Conservation (phyloP, 2,113 vertebrate genomes). For the Vulpes ferrilata region DNA sequence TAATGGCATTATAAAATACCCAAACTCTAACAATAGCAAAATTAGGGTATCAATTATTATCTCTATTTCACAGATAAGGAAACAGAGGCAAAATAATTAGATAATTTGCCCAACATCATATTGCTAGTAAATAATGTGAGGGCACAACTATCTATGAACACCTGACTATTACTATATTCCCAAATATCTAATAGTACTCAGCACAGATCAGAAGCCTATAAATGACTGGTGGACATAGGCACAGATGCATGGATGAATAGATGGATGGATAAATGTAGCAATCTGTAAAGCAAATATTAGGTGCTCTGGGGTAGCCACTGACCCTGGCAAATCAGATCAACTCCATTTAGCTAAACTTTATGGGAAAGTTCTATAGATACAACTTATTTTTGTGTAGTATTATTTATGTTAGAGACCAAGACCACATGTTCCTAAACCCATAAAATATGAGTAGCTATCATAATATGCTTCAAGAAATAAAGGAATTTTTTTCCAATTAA, state of each 20-base stretch:
- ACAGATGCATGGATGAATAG: background rate
- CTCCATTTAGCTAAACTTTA: background rate
- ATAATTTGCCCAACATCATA: background rate
- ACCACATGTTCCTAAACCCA: background rate
- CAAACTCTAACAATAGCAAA: background rate
- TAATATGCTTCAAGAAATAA: conserved; percentile 48
- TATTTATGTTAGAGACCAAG: conserved; percentile 11
- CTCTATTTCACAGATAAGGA: conserved; percentile 1
- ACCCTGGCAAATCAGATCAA: background rate
- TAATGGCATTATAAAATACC: background rate
- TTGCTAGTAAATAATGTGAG: background rate
- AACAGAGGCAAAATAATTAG: background rate
- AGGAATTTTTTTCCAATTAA: background rate
- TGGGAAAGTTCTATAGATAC: background rate
- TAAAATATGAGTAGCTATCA: background rate
- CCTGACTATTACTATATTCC: background rate
- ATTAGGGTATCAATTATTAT: background rate
- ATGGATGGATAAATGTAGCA: background rate
- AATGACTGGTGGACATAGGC: background rate
- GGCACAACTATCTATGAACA: background rate
- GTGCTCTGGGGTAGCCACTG: background rate
- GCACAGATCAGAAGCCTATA: background rate
- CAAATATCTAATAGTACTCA: background rate
- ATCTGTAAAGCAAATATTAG: background rate
- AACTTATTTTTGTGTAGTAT: background rate